Percentiles rank a stretch among this genome's conserved stretches.
phyloP scores from a whole-genome alignment of 1,140 invertebrate species.

The Tetramorium alpestre region DNA sequence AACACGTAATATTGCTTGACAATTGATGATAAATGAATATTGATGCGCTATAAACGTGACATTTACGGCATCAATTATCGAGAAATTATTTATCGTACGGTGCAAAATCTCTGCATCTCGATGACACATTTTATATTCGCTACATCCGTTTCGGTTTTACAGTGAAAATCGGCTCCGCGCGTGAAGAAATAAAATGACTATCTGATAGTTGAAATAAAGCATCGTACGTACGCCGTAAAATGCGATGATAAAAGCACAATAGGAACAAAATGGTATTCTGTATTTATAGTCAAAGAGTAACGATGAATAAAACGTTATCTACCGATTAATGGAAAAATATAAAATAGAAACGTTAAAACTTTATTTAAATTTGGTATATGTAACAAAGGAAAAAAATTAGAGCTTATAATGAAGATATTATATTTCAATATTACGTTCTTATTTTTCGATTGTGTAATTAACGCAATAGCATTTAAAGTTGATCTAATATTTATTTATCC shows the following conservation, averaged over 20 bases:
- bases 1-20: slow-evolving; percentile 32
- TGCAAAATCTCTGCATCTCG: slow-evolving; percentile 32
- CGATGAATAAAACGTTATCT: neutral
- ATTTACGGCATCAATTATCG: slow-evolving; percentile 53
- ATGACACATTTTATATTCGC: slow-evolving; percentile 14
- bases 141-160: slow-evolving; percentile 28
- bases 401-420: neutral
- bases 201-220: slow-evolving; percentile 31
- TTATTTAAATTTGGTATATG: neutral
- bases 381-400: neutral
- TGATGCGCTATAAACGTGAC: slow-evolving; percentile 34
- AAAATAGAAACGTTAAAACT: slow-evolving; percentile 1
- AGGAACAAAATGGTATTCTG: neutral
- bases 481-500: neutral
- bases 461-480: neutral
- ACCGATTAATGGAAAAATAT: slow-evolving; percentile 15
- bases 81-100: slow-evolving; percentile 37
- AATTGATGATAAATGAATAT: slow-evolving; percentile 51
- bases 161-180: neutral
- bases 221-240: neutral
- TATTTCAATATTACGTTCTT: neutral
- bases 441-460: neutral
- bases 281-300: slow-evolving; percentile 27
- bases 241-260: slow-evolving; percentile 3
- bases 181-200: slow-evolving; percentile 36